Evolutionary conservation across 2,113 vertebrate species (phyloP).

Genomic region (Boulengeromyrus knoepffleri): DNA sequence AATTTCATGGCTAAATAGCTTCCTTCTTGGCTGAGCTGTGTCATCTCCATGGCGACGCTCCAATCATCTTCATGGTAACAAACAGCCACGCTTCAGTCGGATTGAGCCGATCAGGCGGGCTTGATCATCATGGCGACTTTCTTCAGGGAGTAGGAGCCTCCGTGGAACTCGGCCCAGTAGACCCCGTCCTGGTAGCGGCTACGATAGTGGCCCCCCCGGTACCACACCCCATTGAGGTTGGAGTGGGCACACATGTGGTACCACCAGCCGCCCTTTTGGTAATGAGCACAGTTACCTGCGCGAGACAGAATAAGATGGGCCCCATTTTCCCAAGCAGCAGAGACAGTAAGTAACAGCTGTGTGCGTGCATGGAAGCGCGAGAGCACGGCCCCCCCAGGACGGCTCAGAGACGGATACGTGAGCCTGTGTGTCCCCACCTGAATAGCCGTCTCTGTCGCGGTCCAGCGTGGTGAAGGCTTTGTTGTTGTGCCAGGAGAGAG

Average conservation of each 20-base stretch:
- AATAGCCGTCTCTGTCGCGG: slow-evolving; percentile 73
- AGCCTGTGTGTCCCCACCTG: slow-evolving; percentile 52
- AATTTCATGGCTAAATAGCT: background rate
- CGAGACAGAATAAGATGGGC: background rate
- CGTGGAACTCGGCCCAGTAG: slow-evolving; percentile 83
- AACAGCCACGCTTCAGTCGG: background rate
- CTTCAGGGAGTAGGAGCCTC: slow-evolving; percentile 81
- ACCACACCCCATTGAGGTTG: slow-evolving; percentile 85
- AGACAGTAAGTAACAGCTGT: background rate
- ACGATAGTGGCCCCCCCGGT: slow-evolving; percentile 79
- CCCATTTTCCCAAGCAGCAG: background rate
- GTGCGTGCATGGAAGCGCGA: too few relatives aligned
- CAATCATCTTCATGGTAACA: background rate
- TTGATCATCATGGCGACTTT: slow-evolving; percentile 76
- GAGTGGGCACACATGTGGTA: slow-evolving; percentile 87
- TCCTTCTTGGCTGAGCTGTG: background rate
- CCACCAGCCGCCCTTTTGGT: slow-evolving; percentile 88
- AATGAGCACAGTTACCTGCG: slow-evolving; percentile 83
- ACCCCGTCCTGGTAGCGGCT: slow-evolving; percentile 82
- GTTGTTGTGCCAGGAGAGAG: slow-evolving; percentile 83
- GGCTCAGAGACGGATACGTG: background rate
- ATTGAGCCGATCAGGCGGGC: slow-evolving; percentile 40
- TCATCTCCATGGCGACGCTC: background rate
- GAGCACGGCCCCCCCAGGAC: background rate
- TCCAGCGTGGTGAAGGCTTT: slow-evolving; percentile 85